phyloP scores from a whole-genome alignment of 2,888 invertebrate species.

The Coleophora deauratella region DNA sequence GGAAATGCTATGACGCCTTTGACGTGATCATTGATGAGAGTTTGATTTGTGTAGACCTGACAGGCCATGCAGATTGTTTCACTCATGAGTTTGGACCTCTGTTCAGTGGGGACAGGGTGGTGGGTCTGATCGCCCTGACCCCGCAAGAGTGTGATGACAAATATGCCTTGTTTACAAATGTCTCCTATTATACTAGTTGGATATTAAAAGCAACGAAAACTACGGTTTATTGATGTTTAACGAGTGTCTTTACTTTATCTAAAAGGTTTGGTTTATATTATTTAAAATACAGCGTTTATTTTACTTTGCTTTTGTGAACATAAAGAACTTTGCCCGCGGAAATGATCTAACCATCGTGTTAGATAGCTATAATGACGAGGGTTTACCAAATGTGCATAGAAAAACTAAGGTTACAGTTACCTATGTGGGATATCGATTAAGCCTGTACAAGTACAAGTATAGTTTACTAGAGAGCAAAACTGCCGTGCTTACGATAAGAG shows the following conservation, averaged over 20 bases:
- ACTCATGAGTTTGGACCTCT: conserved; percentile 56
- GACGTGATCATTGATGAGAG: conserved; percentile 38
- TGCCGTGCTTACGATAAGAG: no score
- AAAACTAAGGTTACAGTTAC: no score
- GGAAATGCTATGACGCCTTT: conserved; percentile 39
- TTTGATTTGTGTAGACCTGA: conserved; percentile 46
- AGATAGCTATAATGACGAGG: no score
- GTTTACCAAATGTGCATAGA: no score
- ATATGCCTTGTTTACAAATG: conserved; percentile 30
- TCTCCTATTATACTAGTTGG: conserved; percentile 29
- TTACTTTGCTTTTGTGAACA: not conserved
- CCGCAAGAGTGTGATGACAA: conserved; percentile 44
- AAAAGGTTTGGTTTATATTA: not conserved
- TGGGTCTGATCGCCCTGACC: conserved; percentile 41
- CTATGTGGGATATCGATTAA: no score
- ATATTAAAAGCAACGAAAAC: conserved; percentile 16
- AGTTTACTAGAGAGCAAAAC: no score
- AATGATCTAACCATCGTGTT: no score
- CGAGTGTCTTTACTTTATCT: not conserved
- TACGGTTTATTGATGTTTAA: not conserved
- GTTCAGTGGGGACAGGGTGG: conserved; percentile 37
- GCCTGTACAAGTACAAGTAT: no score
- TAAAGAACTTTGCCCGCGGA: no score
- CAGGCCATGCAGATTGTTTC: conserved; percentile 47
- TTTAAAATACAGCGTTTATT: not conserved